A percentile compares a stretch with the other conserved stretches of the same genome.
Conservation (phyloP, 2,888 invertebrate species). For the Pseudanteris insignis region DNA sequence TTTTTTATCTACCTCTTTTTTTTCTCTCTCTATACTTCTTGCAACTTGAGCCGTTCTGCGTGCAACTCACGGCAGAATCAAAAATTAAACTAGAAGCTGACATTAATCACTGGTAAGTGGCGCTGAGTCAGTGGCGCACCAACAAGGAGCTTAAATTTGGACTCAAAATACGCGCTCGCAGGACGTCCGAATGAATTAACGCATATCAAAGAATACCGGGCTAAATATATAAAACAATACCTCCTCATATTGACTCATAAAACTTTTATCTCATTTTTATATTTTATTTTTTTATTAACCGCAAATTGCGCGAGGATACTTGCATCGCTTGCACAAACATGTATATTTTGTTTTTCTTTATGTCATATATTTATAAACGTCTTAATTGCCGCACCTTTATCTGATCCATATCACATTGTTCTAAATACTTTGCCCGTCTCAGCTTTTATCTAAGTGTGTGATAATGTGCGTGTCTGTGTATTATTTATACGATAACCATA, state of each 20-base stretch:
- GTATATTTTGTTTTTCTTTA: constrained; percentile 17
- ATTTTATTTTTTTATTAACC: constrained; percentile 12
- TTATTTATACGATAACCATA: constrained; percentile 37
- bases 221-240: constrained; percentile 53
- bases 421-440: too few relatives aligned
- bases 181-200: constrained; percentile 64
- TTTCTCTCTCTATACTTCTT: not conserved
- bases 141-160: too few relatives aligned
- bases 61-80: constrained; percentile 15
- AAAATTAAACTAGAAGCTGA: constrained; percentile 26
- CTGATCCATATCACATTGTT: too few relatives aligned
- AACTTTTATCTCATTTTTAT: constrained; percentile 17
- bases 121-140: constrained; percentile 11
- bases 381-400: too few relatives aligned
- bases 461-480: constrained; percentile 44
- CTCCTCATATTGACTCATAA: constrained; percentile 50
- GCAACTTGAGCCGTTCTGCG: constrained; percentile 15
- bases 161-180: constrained; percentile 45
- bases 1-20: constrained; percentile 11
- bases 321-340: constrained; percentile 36
- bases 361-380: constrained; percentile 16
- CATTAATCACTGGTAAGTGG: constrained; percentile 13
- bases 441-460: constrained; percentile 38
- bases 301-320: constrained; percentile 18
- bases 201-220: constrained; percentile 55